phyloP scores from a whole-genome alignment of 2,797 vertebrate species.

The Peromyscus eremicus region DNA sequence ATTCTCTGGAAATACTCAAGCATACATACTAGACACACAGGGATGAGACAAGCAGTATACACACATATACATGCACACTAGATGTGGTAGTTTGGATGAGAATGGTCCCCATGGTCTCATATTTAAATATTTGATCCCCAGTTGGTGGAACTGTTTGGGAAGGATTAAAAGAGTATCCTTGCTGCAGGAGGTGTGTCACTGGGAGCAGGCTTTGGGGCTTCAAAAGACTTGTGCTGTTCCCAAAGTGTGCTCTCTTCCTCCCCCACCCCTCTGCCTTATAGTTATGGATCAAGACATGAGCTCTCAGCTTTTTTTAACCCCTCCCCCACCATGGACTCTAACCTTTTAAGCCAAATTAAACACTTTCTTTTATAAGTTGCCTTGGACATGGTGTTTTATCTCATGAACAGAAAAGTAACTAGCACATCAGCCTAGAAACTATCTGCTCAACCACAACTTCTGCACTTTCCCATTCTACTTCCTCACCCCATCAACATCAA shows the following conservation, averaged over 20 bases:
- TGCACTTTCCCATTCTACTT: neutral
- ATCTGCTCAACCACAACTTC: neutral
- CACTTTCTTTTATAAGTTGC: neutral
- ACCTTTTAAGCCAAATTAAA: neutral
- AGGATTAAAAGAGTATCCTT: neutral
- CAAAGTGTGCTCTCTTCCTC: neutral
- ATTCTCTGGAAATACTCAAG: neutral
- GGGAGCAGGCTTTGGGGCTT: neutral
- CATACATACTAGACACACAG: neutral
- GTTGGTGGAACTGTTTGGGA: neutral
- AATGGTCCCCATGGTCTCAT: neutral
- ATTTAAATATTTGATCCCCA: neutral
- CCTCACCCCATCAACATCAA: neutral
- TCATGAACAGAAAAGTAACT: neutral
- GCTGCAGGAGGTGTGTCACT: neutral
- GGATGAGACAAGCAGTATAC: neutral
- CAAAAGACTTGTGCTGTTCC: neutral
- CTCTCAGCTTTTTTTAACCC: neutral
- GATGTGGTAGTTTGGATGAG: neutral
- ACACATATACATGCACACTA: neutral
- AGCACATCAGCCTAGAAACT: neutral
- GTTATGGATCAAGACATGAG: neutral
- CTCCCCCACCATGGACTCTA: neutral
- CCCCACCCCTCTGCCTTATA: neutral
- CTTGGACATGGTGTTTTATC: neutral